phyloP scores from a whole-genome alignment of 2,113 vertebrate species.

The Xenus cinereus region DNA sequence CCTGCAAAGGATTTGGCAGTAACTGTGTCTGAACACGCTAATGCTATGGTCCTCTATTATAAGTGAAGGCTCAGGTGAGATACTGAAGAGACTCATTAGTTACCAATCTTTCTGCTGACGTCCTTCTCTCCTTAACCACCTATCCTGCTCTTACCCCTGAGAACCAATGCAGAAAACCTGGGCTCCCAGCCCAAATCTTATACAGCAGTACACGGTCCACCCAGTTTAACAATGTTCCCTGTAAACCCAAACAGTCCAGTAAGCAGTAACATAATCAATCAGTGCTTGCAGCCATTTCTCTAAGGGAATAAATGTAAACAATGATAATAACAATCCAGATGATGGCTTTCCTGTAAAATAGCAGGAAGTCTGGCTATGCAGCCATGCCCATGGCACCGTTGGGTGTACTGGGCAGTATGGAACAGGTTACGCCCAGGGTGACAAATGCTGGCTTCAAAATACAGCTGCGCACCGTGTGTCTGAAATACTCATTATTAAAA shows the following conservation, averaged over 20 bases:
- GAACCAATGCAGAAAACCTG: neutral
- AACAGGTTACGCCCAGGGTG: neutral
- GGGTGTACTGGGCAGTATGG: neutral
- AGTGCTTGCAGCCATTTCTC: neutral
- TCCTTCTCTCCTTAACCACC: neutral
- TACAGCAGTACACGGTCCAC: neutral
- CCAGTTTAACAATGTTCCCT: neutral
- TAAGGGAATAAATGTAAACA: neutral
- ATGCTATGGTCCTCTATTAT: neutral
- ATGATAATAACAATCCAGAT: neutral
- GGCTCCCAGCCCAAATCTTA: neutral
- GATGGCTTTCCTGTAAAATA: neutral
- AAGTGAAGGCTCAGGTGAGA: neutral
- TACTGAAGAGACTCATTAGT: neutral
- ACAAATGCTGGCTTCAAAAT: neutral
- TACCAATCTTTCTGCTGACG: neutral
- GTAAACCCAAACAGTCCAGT: neutral
- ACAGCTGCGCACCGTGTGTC: neutral
- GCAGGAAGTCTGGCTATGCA: neutral
- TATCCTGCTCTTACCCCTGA: neutral
- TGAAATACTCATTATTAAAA: neutral
- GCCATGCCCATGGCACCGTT: neutral
- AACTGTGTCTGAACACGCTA: neutral
- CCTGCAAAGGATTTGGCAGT: neutral
- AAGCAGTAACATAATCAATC: neutral